Evolutionary conservation across 2,888 invertebrate species (phyloP), one percentile per base, ranked within the genome.

Genomic region (Lycia hirtaria): DNA sequence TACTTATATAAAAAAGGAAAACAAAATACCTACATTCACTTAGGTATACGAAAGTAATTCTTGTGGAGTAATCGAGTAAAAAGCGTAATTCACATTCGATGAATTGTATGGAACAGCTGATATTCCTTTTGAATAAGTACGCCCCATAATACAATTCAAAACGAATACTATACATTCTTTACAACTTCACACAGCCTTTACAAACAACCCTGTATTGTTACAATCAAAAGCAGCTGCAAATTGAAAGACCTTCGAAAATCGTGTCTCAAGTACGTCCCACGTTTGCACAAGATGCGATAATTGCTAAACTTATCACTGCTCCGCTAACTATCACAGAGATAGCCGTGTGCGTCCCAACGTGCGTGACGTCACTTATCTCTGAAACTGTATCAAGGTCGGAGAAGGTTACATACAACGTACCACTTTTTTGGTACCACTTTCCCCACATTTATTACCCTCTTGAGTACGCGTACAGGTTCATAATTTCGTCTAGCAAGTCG

Each of bases 271-370:
- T 48, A 51, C 53, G 48, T 53, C 53, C 66, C 71, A 70, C 68
- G 71, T 65, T 68, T 71, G 66, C 67, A 67, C 57, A 65, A 61
- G 51, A 56, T 50, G 68, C 71, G 77, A 74, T 80, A 76, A 80
- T 76, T 67, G 69, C 72, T 64, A 65, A 55, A 57, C 40, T 61
- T 78, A 80, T 73, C 76, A 72, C 60, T 59, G 52, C 55, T 54
- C 57, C 52, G 65, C 71, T 70, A 75, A 73, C 63, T 58, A 74
- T 74, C 66, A 72, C 65, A 45, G 56, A 67, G 56, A 67, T 60
- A 68, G 45, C 12, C 56, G 49, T 58, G 68, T 67, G 54, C 59
- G 33, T 56, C 47, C 50, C 53, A 56, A 41, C 20, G 24, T 45
- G 15, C 32, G 52, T 67, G 67, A 69, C 66, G 68, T 73, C 65